Base-by-base conservation (phyloP, 1,140 invertebrate genomes). In the Myzus persicae region DNA sequence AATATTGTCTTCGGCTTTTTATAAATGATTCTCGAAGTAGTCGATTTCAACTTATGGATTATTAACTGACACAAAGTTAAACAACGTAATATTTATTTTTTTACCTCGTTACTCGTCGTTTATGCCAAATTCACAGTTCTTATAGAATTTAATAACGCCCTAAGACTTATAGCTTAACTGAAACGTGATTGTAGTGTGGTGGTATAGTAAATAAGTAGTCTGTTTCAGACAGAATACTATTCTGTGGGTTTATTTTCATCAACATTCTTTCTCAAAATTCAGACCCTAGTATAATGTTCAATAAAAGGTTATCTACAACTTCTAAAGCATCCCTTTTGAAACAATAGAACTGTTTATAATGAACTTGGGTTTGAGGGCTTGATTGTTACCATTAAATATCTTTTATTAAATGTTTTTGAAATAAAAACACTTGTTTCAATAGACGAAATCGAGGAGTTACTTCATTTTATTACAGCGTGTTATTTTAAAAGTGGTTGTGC, bases 261-360 rank as follows among this genome's bases (percentile, higher is more conserved):
- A 89, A 89, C 18, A 54, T 89, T 24, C n/a, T 36, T 38, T 59
- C 36, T 36, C 24, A 31, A 59, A 90, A 40, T 59, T 6, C 38
- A 31, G 24, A 59, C 51, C 88, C 51, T 26, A 40, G 31, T 31
- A 59, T 54, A 40, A 90, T 42, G 26, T 54, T 90, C 24, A 31
- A 90, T 90, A 90, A 59, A 59, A 90, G 24, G 88, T 59, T 44
- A 59, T 90, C 36, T 31, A 59, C 51, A 40, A 90, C 48, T 90
- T 90, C 24, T 54, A 40, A 59, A 90, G 24, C 24, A 59, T 44
- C 88, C 51, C 26, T 59, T 59, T n/a, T 11, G 59, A 54, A 90
- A 90, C 88, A 90, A 90, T 42, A n/a, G 36, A 26, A 90, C 26
- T 90, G 88, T 90, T n/a, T 90, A 18, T 40, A 40, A 59, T 31